Evolutionary conservation across 1,140 invertebrate species (phyloP), one percentile per base, ranked within the genome.

Genomic region (Drosophila mojavensis): DNA sequence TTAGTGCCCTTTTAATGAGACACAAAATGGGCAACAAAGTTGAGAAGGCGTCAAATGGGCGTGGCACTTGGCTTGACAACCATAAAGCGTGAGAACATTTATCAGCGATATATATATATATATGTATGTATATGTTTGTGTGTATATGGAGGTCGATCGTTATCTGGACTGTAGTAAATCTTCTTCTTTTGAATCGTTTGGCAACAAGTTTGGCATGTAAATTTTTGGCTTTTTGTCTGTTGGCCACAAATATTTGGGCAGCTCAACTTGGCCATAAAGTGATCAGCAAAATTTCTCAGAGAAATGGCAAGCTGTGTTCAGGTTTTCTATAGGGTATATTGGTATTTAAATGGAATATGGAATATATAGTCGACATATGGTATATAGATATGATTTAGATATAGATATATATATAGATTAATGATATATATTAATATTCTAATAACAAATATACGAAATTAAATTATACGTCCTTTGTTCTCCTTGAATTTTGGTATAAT

Each of bases 1-100:
- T 78, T 56, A 78, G 65, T 78, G 75, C 71, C 75, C 75, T 78
- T 70, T 69, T 78, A 75, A 78, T 78, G 65, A 78, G 71, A 61
- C 71, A 61, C 71, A 69, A 78, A 78, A 68, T 65, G 75, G 71
- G 72, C 75, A 78, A 78, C 75, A 78, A 75, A 78, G 75, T 78
- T 78, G 55, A 11, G 20, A 36, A 36, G 45, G 17, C 17, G 17
- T 28, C 13, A 24, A 26, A 9, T 30, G 56, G 56, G 43, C 24
- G 30, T 30, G n/a, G 26, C 58, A 69, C 43, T 70, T 72, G 55
- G 39, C 55, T 75, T 78, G 75, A 78, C 75, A 78, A 78, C 75
- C 71, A 69, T 78, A 78, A 78, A 78, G 71, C 75, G 75, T 78
- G 75, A 78, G 75, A 78, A 78, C 71, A 24, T 50, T 50, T 50